phyloP scores from a whole-genome alignment of 2,113 vertebrate genomes.

The Epinephelus moara region DNA sequence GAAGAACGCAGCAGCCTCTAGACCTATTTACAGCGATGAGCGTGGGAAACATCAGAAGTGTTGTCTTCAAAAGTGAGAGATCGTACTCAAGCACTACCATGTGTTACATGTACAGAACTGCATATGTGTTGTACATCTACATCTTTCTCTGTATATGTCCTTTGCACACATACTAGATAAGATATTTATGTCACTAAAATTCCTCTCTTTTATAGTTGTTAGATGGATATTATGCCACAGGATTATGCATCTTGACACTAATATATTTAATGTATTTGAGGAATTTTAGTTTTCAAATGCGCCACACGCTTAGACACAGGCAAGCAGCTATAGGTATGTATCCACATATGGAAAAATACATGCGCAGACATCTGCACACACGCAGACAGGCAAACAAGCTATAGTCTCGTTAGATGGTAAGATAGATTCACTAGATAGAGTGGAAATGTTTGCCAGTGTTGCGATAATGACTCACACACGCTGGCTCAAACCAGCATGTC shows the following conservation, averaged over 20 bases:
- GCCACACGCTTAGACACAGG: neutral
- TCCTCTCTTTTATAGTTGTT: neutral
- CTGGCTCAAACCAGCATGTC: neutral
- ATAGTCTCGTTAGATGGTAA: constrained; percentile 1
- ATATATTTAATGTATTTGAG: neutral
- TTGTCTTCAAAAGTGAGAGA: constrained; percentile 59
- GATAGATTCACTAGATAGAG: constrained; percentile 15
- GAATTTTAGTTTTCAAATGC: neutral
- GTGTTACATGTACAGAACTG: constrained; percentile 14
- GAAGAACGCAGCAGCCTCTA: constrained; percentile 52
- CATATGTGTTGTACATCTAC: neutral
- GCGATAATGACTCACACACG: constrained; percentile 6
- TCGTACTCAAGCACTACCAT: constrained; percentile 20
- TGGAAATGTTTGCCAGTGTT: constrained; percentile 14
- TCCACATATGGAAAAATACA: neutral
- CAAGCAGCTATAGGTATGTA: neutral
- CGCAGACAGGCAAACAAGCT: neutral
- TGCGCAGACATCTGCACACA: neutral
- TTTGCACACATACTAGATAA: neutral
- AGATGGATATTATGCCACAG: neutral
- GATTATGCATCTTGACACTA: neutral
- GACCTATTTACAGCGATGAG: constrained; percentile 78
- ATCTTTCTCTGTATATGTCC: neutral
- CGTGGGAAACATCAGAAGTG: constrained; percentile 80
- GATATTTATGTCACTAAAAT: neutral